Percentiles rank a stretch among this genome's conserved stretches.
Conservation (phyloP, 2,113 vertebrate species). For the Muntiacus reevesi region DNA sequence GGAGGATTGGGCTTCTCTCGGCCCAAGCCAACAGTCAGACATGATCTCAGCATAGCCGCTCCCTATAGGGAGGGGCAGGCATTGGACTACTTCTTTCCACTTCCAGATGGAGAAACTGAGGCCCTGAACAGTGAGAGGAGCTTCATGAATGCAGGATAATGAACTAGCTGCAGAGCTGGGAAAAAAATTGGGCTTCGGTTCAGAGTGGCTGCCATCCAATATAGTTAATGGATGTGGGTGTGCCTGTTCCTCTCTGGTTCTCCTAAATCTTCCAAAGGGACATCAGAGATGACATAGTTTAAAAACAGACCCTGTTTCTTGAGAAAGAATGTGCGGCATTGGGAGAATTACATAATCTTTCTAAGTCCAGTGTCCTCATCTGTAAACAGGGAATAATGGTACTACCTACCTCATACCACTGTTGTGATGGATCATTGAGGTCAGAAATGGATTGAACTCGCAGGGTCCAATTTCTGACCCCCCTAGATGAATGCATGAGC, state of each 20-base stretch:
- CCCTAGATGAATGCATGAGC: neutral
- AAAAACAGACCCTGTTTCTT: neutral
- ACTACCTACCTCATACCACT: neutral
- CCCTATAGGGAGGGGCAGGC: neutral
- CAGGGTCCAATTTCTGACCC: neutral
- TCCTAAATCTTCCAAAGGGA: neutral
- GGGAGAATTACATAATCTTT: neutral
- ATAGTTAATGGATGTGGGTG: neutral
- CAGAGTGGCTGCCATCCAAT: neutral
- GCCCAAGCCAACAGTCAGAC: neutral
- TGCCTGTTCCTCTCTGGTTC: neutral
- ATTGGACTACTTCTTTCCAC: neutral
- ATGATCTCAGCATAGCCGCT: neutral
- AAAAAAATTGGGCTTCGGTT: neutral
- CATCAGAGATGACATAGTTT: neutral
- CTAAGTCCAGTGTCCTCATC: neutral
- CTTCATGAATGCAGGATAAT: neutral
- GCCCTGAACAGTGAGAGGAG: neutral
- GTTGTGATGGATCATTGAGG: neutral
- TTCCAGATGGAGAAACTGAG: constrained; percentile 12
- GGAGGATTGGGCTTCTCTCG: neutral
- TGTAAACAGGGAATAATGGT: neutral
- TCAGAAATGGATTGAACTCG: neutral
- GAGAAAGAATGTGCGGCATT: neutral
- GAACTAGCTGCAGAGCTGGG: neutral